Base-by-base conservation (phyloP, 2,888 invertebrate genomes). In the Psylliodes chrysocephalus region DNA sequence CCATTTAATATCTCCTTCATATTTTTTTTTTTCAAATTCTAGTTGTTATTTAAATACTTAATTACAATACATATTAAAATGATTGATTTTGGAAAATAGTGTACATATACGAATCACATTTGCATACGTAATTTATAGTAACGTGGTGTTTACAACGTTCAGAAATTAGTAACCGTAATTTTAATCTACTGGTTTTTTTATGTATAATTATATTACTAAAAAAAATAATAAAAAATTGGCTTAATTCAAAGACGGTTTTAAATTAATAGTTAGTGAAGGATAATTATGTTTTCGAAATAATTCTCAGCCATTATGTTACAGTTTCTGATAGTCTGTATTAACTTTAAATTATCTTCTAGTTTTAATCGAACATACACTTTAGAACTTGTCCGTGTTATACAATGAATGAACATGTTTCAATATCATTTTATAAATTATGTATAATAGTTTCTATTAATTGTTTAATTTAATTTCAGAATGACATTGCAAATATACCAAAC, bases 391-490 rank as follows among this genome's bases (percentile, higher is more conserved):
- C n/a, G n/a, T n/a, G n/a, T n/a, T n/a, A n/a, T n/a, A n/a, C n/a
- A n/a, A n/a, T n/a, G n/a, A n/a, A n/a, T n/a, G n/a, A n/a, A n/a
- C n/a, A n/a, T n/a, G n/a, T n/a, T n/a, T n/a, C n/a, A n/a, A n/a
- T n/a, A n/a, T n/a, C n/a, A n/a, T n/a, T n/a, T n/a, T n/a, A n/a
- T n/a, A n/a, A n/a, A n/a, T n/a, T n/a, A n/a, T n/a, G n/a, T n/a
- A n/a, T n/a, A 22, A 30, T 30, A 30, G 4, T 30, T 30, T 30
- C 10, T 8, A 10, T 30, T 10, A 30, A 30, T 10, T 10, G n/a
- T 30, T 10, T 8, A 8, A 30, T 72, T 64, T 67, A 44, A 7
- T 74, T 74, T 56, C 60, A 77, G 77, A 74, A 77, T 71, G 77
- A 73, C 54, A 66, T 63, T 66, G 63, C 63, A 63, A 67, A 65